phyloP scores from a whole-genome alignment of 2,113 vertebrate genomes.

The Prunella himalayana region DNA sequence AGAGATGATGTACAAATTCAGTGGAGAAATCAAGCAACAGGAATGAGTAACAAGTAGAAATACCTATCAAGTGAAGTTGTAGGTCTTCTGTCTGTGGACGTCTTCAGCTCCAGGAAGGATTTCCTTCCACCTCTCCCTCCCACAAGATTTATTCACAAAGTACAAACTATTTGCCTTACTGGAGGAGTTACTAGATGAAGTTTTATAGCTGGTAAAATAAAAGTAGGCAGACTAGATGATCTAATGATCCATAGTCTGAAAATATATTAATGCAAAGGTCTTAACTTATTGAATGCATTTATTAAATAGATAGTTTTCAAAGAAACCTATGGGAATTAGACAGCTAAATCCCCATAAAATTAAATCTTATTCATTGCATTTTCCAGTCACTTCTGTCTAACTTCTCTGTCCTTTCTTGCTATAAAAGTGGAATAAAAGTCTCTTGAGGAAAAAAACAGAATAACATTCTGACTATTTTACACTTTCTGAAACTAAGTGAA shows the following conservation, averaged over 20 bases:
- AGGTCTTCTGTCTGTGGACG: background rate
- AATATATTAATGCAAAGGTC: background rate
- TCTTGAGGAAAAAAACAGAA: background rate
- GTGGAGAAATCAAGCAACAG: background rate
- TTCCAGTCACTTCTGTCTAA: background rate
- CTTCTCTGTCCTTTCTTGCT: background rate
- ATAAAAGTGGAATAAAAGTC: background rate
- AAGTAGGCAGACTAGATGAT: background rate
- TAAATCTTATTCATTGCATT: background rate
- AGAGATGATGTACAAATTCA: background rate
- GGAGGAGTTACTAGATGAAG: background rate
- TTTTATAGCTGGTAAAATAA: background rate
- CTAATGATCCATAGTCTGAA: background rate
- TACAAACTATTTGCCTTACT: background rate
- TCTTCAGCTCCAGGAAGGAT: background rate
- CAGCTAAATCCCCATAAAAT: background rate
- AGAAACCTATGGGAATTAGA: background rate
- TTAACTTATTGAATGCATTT: background rate
- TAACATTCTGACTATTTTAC: background rate
- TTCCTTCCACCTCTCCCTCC: accelerated
- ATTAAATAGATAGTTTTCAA: background rate
- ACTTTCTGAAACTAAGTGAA: background rate
- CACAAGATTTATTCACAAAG: background rate
- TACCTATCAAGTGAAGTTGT: background rate
- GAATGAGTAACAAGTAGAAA: background rate